phyloP scores from a whole-genome alignment of 2,113 vertebrate species.

The Callaeas wilsoni region DNA sequence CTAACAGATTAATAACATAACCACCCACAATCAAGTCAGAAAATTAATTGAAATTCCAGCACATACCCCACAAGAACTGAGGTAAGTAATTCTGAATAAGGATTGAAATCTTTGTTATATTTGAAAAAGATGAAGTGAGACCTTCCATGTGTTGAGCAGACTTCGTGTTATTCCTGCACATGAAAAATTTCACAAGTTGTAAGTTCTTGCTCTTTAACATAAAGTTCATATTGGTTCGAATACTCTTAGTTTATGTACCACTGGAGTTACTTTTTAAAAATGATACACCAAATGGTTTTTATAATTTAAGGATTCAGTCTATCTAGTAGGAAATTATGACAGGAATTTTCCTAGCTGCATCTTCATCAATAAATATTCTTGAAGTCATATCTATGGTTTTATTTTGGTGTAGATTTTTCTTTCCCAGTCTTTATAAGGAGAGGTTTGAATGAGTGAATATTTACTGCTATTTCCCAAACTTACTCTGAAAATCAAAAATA shows the following conservation, averaged over 20 bases:
- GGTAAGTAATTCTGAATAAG: slow-evolving; percentile 8
- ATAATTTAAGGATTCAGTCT: not conserved
- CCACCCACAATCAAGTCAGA: not conserved
- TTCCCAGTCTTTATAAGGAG: not conserved
- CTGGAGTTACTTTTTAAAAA: not conserved
- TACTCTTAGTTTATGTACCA: not conserved
- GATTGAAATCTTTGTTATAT: not conserved
- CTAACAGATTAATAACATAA: slow-evolving; percentile 37
- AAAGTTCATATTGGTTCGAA: not conserved
- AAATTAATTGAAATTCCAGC: slow-evolving; percentile 1
- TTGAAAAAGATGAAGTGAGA: not conserved
- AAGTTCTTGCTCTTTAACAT: not conserved
- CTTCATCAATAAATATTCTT: not conserved
- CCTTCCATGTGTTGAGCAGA: not conserved
- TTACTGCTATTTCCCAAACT: not conserved
- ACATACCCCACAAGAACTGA: not conserved
- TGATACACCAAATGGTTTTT: not conserved
- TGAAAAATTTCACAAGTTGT: not conserved
- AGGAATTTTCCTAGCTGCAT: not conserved
- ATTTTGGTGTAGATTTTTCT: not conserved
- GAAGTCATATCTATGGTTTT: not conserved
- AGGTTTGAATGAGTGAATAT: not conserved
- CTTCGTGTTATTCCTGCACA: not conserved
- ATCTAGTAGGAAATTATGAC: not conserved
- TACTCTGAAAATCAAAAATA: not conserved